These are phyloP conservation scores for Saccostrea cuccullata DNA, from an alignment of 1,140 invertebrate genomes.

Conservation along the genomic window DNA sequence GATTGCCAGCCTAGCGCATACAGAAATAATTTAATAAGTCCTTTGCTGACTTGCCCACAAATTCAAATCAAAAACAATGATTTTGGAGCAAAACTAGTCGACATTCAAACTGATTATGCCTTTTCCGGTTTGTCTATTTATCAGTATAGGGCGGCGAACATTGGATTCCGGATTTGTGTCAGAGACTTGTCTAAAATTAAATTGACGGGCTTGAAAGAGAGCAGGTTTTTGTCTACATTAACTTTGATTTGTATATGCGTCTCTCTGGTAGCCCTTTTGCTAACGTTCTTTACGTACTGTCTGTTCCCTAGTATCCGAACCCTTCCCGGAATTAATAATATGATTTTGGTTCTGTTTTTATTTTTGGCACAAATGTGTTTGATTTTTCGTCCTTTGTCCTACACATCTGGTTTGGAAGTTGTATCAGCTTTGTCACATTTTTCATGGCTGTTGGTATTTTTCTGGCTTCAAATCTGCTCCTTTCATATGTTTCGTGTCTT, in stretches of 20 bases:
- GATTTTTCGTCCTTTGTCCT: not conserved
- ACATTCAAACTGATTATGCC: not conserved
- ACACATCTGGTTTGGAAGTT: not conserved
- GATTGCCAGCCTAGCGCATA: too few relatives aligned
- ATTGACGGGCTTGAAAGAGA: too few relatives aligned
- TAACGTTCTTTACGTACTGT: conserved; percentile 63
- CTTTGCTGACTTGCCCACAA: conserved; percentile 14
- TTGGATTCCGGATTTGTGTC: not conserved
- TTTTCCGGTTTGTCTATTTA: not conserved
- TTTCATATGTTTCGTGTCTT: conserved; percentile 58
- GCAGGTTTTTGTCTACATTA: not conserved
- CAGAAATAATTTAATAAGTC: not conserved
- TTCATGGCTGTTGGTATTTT: conserved; percentile 42
- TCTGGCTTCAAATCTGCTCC: conserved; percentile 57
- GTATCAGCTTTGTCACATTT: not conserved
- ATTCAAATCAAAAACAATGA: not conserved
- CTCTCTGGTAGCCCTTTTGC: conserved; percentile 59
- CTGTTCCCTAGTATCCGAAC: conserved; percentile 61
- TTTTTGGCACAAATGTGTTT: conserved; percentile 59
- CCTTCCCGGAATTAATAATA: conserved; percentile 66
- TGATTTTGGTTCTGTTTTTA: conserved; percentile 59
- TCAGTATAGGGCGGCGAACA: not conserved
- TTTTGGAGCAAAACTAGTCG: not conserved
- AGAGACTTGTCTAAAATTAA: not conserved
- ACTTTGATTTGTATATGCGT: conserved; percentile 43